Evolutionary conservation across 2,888 invertebrate species (phyloP), one percentile per base, ranked within the genome.

Genomic region (Sarcophaga carnaria): DNA sequence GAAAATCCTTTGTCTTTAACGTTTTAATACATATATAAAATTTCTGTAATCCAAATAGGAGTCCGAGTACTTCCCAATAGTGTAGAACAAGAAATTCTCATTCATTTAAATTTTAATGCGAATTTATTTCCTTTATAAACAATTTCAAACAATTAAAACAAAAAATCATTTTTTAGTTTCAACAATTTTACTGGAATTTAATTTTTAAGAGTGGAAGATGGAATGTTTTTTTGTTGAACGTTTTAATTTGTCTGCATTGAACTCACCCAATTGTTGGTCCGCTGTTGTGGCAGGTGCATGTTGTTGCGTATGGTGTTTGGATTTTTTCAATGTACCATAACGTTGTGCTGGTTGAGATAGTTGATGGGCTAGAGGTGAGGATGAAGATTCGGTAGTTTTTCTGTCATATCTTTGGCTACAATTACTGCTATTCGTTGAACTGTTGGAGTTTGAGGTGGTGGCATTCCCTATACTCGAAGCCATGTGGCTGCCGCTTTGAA

Each of bases 221-320:
- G 2, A 37, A 37, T 37, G 8, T 37, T 37, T 25, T 37, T 0
- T 8, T 8, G 4, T 37, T n/a, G 27, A 27, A 25, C 59, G 12
- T 14, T 37, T n/a, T 62, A 25, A 54, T 27, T 71, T 71, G 54
- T 70, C 10, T 14, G 14, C 14, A 60, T 60, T 54, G 49, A 67
- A 90, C 92, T 91, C 79, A 92, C 92, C 92, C 89, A 92, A 84
- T 67, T 91, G 90, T 45, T 90, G 89, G 76, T 92, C 91, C 89
- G 89, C 63, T 89, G 90, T 25, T 81, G 70, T 25, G 37, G 70
- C 4, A 62, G 62, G 27, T 90, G 91, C 72, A 90, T 91, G 83
- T 25, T 85, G 83, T 17, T 92, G 92, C 82, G 89, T 83, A 25
- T 90, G 90, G 17, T 91, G 90, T 82, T 91, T 91, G 60, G 92